A percentile compares a stretch with the other conserved stretches of the same genome.
Evolutionary conservation across 2,113 vertebrate genomes (phyloP).

Genomic region (Setophaga coronata): DNA sequence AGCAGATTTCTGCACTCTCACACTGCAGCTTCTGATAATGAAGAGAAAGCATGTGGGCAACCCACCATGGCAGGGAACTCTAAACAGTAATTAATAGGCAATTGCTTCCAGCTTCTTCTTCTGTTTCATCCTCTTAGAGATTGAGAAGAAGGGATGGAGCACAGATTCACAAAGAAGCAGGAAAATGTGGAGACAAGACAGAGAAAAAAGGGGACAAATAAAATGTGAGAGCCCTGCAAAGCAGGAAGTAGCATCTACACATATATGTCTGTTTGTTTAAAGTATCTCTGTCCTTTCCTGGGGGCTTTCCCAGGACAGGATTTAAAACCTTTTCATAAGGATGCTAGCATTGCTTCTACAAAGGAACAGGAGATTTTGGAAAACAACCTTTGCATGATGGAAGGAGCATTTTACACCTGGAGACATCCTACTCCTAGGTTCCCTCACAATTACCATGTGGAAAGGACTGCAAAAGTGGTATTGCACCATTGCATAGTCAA

Average conservation of each 20-base stretch:
- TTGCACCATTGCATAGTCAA: accelerated
- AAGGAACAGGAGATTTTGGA: neutral
- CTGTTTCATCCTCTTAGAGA: neutral
- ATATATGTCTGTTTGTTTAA: neutral
- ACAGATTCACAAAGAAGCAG: neutral
- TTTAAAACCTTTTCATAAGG: neutral
- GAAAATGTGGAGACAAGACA: neutral
- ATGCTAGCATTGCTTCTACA: neutral
- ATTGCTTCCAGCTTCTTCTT: neutral
- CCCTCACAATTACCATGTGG: neutral
- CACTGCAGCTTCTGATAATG: neutral
- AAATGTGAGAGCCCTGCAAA: neutral
- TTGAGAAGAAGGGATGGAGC: neutral
- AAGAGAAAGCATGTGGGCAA: neutral
- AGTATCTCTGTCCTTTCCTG: neutral
- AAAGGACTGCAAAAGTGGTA: accelerated
- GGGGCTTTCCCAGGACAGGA: neutral
- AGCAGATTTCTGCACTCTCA: neutral
- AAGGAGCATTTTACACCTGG: neutral
- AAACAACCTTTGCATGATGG: accelerated
- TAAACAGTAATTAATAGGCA: neutral
- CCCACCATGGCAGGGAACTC: neutral
- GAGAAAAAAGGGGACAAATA: neutral
- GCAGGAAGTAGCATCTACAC: neutral
- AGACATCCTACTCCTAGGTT: neutral